phyloP scores from a whole-genome alignment of 1,140 invertebrate species.

The Zaprionus nigranus region DNA sequence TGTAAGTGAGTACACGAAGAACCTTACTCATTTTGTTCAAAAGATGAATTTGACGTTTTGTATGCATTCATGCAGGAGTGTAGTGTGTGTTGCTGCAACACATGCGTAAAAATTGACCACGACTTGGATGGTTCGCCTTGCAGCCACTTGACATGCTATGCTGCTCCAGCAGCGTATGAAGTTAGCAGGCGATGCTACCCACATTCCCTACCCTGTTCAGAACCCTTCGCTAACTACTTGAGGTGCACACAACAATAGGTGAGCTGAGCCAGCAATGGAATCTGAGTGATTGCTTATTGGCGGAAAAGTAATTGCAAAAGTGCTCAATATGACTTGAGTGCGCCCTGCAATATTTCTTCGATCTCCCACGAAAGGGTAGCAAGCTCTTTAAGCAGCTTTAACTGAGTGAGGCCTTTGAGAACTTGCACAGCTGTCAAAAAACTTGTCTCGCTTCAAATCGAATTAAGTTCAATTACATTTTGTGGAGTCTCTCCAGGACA shows the following conservation, averaged over 20 bases:
- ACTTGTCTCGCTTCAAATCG: slow-evolving; percentile 78
- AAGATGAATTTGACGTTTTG: too few relatives aligned
- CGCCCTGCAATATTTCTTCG: neutral
- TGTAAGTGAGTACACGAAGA: too few relatives aligned
- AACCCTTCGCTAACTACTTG: neutral
- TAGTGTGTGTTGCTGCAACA: slow-evolving; percentile 50
- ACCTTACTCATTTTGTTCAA: too few relatives aligned
- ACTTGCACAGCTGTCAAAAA: slow-evolving; percentile 73
- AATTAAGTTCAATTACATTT: slow-evolving; percentile 81
- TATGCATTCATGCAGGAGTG: too few relatives aligned
- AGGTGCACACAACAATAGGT: neutral
- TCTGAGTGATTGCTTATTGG: slow-evolving; percentile 34
- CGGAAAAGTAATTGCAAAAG: slow-evolving; percentile 24
- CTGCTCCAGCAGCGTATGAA: slow-evolving; percentile 24
- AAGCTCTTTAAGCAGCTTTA: slow-evolving; percentile 42
- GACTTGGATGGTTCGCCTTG: slow-evolving; percentile 27
- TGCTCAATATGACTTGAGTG: slow-evolving; percentile 10
- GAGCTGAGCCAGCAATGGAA: neutral
- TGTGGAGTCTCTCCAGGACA: slow-evolving; percentile 38
- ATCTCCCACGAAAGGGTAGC: neutral
- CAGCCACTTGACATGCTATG: slow-evolving; percentile 21
- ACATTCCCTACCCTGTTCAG: neutral
- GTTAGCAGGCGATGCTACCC: neutral
- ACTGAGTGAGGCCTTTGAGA: slow-evolving; percentile 57
- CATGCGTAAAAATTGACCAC: slow-evolving; percentile 77